A percentile compares a stretch with the other conserved stretches of the same genome.
These are phyloP conservation scores for Monochamus alternatus DNA, from an alignment of 2,888 invertebrate species.

Conservation along the genomic window DNA sequence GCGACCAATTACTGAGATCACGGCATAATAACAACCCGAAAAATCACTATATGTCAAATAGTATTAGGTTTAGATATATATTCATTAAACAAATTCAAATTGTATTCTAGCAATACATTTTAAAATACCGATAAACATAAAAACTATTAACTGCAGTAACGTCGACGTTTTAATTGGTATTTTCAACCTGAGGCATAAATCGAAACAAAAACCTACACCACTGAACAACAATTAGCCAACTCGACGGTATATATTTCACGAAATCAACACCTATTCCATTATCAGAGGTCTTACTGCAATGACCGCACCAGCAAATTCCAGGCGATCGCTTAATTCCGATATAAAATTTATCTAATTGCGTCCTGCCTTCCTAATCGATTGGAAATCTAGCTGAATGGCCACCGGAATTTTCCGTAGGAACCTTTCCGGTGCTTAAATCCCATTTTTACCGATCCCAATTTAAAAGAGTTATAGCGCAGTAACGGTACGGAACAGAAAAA, in stretches of 20 bases:
- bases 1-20: no score
- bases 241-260: not conserved
- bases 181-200: no score
- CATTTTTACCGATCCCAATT: conserved; percentile 43
- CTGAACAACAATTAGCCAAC: no score
- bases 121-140: no score
- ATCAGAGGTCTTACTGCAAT: not conserved
- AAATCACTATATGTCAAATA: no score
- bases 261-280: not conserved
- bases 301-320: not conserved
- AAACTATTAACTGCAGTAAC: no score
- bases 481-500: conserved; percentile 12
- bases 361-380: conserved; percentile 10
- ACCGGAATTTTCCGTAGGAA: not conserved
- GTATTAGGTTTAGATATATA: no score
- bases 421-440: conserved; percentile 30
- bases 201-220: no score
- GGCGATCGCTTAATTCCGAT: not conserved
- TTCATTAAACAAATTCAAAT: no score
- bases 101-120: no score
- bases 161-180: no score
- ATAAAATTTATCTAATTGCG: conserved; percentile 23
- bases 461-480: conserved; percentile 39
- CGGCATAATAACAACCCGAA: no score
- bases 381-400: not conserved